A percentile compares a stretch with the other conserved stretches of the same genome.
These are phyloP conservation scores for Montipora foliosa DNA, from an alignment of 64 coral and sea anemone species.

Conservation along the genomic window DNA sequence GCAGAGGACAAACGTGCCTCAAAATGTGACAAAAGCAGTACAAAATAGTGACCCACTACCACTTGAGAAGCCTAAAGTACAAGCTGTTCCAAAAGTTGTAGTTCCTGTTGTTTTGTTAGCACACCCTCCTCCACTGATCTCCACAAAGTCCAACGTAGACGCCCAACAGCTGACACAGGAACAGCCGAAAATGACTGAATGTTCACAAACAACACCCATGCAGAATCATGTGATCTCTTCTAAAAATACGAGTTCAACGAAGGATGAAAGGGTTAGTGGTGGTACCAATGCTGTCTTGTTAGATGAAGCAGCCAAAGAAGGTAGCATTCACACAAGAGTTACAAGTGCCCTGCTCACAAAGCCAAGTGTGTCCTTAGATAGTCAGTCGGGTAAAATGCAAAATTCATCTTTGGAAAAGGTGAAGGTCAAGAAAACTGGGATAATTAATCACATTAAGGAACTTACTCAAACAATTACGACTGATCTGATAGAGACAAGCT, in stretches of 20 bases:
- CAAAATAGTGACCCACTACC: constrained; percentile 36
- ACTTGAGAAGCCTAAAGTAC: constrained; percentile 35
- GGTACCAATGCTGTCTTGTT: not conserved
- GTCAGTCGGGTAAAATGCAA: not conserved
- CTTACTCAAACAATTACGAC: not conserved
- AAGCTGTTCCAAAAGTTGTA: constrained; percentile 9
- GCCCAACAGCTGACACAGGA: not conserved
- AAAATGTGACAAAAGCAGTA: not conserved
- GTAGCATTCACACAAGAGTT: not conserved
- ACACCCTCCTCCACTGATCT: constrained; percentile 55
- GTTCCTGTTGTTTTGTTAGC: not conserved
- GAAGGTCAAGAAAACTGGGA: not conserved
- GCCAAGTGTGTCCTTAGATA: not conserved
- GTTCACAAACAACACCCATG: constrained; percentile 25
- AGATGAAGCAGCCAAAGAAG: not conserved
- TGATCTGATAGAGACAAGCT: not conserved
- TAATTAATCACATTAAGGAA: not conserved
- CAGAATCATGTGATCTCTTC: not conserved
- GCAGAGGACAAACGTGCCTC: not conserved
- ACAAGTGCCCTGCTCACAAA: not conserved
- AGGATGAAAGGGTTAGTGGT: not conserved
- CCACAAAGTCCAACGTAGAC: constrained; percentile 1
- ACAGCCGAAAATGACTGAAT: constrained; percentile 18
- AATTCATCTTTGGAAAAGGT: not conserved
- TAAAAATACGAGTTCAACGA: not conserved